These are phyloP conservation scores for Heliconius aoede DNA, from an alignment of 2,888 invertebrate genomes.

Conservation along the genomic window DNA sequence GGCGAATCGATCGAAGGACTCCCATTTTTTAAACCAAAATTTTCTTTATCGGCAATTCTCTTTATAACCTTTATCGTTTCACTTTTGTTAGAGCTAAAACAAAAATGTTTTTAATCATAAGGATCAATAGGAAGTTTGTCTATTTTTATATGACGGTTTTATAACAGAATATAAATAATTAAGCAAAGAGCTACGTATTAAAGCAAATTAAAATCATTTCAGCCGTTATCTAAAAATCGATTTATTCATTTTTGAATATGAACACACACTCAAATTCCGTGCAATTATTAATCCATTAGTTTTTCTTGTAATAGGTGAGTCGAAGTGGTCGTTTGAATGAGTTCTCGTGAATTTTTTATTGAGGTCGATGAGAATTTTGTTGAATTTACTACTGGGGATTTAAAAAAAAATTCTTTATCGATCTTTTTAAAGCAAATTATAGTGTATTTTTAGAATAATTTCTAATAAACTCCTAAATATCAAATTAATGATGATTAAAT, in stretches of 20 bases:
- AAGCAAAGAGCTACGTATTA: not conserved
- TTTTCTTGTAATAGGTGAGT: constrained; percentile 30
- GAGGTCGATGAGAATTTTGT: not conserved
- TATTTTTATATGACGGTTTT: not conserved
- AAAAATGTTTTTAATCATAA: constrained; percentile 5
- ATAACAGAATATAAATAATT: not conserved
- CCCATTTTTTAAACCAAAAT: constrained; percentile 50
- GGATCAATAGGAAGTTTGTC: not conserved
- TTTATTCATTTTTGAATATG: constrained; percentile 31
- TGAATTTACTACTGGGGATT: not conserved
- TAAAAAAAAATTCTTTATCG: too few relatives aligned
- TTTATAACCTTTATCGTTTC: constrained; percentile 35
- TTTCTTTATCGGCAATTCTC: constrained; percentile 33
- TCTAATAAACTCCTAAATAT: too few relatives aligned
- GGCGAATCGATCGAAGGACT: constrained; percentile 62
- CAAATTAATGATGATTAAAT: too few relatives aligned
- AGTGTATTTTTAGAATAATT: not conserved
- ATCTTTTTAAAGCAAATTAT: not conserved
- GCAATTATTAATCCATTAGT: constrained; percentile 57
- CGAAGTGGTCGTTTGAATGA: constrained; percentile 14
- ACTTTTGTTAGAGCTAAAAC: constrained; percentile 45
- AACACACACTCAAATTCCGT: constrained; percentile 50
- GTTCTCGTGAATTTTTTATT: constrained; percentile 14
- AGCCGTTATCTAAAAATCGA: constrained; percentile 4
- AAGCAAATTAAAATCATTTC: not conserved